phyloP scores from a whole-genome alignment of 1,140 invertebrate species.

The Hydropsyche tenuis region DNA sequence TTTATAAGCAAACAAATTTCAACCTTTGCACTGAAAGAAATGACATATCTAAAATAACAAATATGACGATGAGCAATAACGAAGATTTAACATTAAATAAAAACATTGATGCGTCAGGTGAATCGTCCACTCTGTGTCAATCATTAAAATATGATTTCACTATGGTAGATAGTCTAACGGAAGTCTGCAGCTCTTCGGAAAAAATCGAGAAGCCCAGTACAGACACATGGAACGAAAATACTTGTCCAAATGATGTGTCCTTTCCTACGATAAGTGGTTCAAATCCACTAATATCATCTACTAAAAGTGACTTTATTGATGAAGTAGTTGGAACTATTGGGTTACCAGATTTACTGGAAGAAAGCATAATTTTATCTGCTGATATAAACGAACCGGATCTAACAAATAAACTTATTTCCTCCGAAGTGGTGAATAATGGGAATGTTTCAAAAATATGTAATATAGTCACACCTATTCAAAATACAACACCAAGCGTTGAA shows the following conservation, averaged over 20 bases:
- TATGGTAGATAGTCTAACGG: constrained; percentile 51
- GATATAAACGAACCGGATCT: constrained; percentile 55
- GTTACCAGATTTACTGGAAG: constrained; percentile 59
- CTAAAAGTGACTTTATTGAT: constrained; percentile 67
- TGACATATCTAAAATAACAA: too few relatives aligned
- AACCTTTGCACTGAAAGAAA: too few relatives aligned
- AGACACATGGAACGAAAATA: constrained; percentile 80
- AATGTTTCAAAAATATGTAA: not conserved
- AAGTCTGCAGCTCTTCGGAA: constrained; percentile 50
- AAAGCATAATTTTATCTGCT: constrained; percentile 53
- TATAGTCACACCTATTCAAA: not conserved
- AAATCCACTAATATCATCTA: constrained; percentile 72
- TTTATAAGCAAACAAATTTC: not conserved
- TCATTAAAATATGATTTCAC: constrained; percentile 24
- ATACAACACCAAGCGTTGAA: not conserved
- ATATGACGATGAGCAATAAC: too few relatives aligned
- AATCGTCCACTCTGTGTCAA: constrained; percentile 18
- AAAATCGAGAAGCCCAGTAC: constrained; percentile 50
- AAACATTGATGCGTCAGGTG: constrained; percentile 20
- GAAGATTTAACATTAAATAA: too few relatives aligned
- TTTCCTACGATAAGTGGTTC: constrained; percentile 81
- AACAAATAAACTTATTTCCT: constrained; percentile 51
- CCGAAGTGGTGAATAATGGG: constrained; percentile 7
- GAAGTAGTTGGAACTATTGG: constrained; percentile 46
- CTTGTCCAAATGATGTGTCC: constrained; percentile 74